A percentile compares a stretch with the other conserved stretches of the same genome.
Conservation (phyloP, 1,140 invertebrate species). For the Diorhabda sublineata region DNA sequence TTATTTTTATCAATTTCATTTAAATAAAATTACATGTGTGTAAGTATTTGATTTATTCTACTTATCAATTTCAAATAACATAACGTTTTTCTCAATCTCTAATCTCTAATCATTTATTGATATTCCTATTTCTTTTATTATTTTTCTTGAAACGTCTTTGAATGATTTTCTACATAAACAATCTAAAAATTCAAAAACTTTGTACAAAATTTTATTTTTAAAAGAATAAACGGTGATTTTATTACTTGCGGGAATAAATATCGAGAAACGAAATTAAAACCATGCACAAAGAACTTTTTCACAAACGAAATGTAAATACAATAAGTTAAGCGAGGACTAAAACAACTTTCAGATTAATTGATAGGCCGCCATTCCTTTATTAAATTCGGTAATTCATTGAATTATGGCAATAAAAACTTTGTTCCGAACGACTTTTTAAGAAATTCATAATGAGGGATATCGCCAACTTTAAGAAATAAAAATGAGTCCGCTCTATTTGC, state of each 20-base stretch:
- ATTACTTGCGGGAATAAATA: background rate
- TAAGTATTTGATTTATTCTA: no score
- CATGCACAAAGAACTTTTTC: slow-evolving; percentile 13
- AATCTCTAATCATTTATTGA: no score
- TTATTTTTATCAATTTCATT: no score
- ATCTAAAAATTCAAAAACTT: no score
- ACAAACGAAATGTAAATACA: slow-evolving; percentile 20
- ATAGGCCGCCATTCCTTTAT: slow-evolving; percentile 19
- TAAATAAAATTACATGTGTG: no score
- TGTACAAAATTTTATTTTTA: background rate
- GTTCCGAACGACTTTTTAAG: slow-evolving; percentile 34
- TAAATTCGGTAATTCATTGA: slow-evolving; percentile 35
- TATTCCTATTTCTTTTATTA: no score
- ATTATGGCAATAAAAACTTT: slow-evolving; percentile 34
- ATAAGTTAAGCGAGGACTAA: slow-evolving; percentile 14
- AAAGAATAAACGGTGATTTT: slow-evolving; percentile 2
- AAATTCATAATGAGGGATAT: slow-evolving; percentile 38
- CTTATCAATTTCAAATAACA: no score
- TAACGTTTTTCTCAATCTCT: no score
- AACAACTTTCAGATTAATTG: slow-evolving; percentile 21
- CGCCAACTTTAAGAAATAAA: slow-evolving; percentile 28
- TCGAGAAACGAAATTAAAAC: slow-evolving; percentile 1
- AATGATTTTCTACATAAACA: no score
- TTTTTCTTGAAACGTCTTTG: no score
- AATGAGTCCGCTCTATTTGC: slow-evolving; percentile 34